A percentile compares a stretch with the other conserved stretches of the same genome.
Evolutionary conservation across 2,113 vertebrate genomes (phyloP).

Genomic region (Siniperca chuatsi): DNA sequence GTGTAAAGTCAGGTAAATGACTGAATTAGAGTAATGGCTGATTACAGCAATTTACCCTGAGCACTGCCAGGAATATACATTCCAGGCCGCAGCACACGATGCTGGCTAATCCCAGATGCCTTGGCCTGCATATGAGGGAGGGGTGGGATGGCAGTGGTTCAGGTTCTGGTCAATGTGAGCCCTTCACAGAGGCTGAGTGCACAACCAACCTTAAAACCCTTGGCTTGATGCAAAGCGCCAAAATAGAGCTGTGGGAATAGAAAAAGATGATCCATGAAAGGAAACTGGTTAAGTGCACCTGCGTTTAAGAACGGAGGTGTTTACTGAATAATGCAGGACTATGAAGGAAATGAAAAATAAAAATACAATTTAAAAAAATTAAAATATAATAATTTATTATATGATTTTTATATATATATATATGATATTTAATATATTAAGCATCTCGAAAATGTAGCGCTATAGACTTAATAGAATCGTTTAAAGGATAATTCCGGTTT

Average conservation of each 20-base stretch:
- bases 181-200: slow-evolving; percentile 26
- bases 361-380: not conserved
- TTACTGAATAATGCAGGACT: not conserved
- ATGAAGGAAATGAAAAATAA: not conserved
- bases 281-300: slow-evolving; percentile 10
- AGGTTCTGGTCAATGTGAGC: slow-evolving; percentile 55
- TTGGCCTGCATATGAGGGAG: slow-evolving; percentile 22
- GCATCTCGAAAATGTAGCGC: not conserved
- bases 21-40: slow-evolving; percentile 79
- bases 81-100: slow-evolving; percentile 57
- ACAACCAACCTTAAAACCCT: slow-evolving; percentile 26
- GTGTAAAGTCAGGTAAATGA: slow-evolving; percentile 79
- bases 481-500: not conserved
- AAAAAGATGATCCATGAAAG: not conserved
- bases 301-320: not conserved
- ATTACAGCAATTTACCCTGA: slow-evolving; percentile 78
- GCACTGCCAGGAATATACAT: slow-evolving; percentile 74
- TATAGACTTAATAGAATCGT: not conserved
- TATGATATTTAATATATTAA: not conserved
- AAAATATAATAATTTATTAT: not conserved
- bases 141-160: not conserved
- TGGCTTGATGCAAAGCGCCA: not conserved
- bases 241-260: slow-evolving; percentile 13
- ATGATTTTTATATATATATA: not conserved
- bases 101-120: slow-evolving; percentile 62